These are phyloP conservation scores for Acanthiza pusilla DNA, from an alignment of 2,797 vertebrate species.

Conservation along the genomic window DNA sequence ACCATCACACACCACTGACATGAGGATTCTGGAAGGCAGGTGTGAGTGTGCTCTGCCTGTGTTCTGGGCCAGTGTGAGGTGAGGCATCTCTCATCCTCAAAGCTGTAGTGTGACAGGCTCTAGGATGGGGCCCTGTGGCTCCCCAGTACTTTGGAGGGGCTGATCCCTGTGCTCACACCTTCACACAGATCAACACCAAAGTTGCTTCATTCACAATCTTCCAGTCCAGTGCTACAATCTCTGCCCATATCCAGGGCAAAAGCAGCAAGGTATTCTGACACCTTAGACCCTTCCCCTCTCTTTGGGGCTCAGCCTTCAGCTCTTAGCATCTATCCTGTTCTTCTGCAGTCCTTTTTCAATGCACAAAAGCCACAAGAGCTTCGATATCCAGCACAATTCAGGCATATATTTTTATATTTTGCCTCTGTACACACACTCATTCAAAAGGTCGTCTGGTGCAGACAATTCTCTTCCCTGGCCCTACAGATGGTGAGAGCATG, in stretches of 20 bases:
- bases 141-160: background rate
- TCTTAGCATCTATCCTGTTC: background rate
- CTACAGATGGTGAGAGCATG: background rate
- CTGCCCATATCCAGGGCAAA: background rate
- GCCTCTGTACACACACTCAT: rapidly evolving
- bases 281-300: background rate
- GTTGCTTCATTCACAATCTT: background rate
- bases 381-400: background rate
- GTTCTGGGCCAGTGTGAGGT: background rate
- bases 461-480: background rate
- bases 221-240: background rate
- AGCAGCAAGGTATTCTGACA: background rate
- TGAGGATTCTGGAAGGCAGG: background rate
- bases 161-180: background rate
- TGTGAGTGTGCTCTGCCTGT: background rate
- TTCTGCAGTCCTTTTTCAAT: background rate
- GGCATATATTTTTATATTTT: background rate
- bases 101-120: background rate
- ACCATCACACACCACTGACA: background rate
- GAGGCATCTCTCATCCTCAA: background rate
- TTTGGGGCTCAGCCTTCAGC: background rate
- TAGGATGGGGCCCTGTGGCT: background rate
- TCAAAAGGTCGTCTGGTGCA: background rate
- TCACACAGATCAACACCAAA: background rate
- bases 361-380: background rate